These are phyloP conservation scores for Ailuropoda melanoleuca DNA, from an alignment of 2,113 vertebrate genomes.

Conservation along the genomic window DNA sequence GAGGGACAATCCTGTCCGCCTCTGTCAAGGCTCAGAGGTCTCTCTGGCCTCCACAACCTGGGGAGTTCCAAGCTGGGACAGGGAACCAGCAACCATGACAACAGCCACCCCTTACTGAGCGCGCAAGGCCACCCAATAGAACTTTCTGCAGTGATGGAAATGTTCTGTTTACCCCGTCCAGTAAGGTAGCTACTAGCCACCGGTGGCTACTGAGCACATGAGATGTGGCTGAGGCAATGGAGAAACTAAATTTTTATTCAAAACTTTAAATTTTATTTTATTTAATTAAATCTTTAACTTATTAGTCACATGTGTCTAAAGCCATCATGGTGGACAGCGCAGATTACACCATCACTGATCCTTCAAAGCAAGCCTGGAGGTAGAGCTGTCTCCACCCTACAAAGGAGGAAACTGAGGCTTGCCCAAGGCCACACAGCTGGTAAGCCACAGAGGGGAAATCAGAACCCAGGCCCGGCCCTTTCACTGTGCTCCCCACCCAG, in stretches of 20 bases:
- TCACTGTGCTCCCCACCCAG: not conserved
- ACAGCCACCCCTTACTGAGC: not conserved
- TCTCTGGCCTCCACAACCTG: not conserved
- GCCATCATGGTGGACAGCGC: not conserved
- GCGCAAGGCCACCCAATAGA: fast-evolving
- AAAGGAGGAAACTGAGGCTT: not conserved
- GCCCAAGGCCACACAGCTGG: not conserved
- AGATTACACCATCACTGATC: not conserved
- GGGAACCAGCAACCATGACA: not conserved
- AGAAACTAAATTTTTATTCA: not conserved
- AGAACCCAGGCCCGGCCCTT: not conserved
- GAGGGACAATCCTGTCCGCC: not conserved
- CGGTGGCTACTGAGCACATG: not conserved
- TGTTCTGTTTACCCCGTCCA: not conserved
- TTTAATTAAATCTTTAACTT: not conserved
- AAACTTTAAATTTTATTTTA: not conserved
- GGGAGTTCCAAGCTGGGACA: not conserved
- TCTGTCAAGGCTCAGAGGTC: not conserved
- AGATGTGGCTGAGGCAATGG: not conserved
- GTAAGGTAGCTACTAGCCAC: not conserved
- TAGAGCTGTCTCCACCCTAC: not conserved
- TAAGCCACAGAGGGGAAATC: not conserved
- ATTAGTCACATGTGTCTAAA: not conserved
- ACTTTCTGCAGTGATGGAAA: not conserved
- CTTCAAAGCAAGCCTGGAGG: not conserved